Base-by-base conservation (phyloP, 2,888 invertebrate species). In the Tillus elongatus region DNA sequence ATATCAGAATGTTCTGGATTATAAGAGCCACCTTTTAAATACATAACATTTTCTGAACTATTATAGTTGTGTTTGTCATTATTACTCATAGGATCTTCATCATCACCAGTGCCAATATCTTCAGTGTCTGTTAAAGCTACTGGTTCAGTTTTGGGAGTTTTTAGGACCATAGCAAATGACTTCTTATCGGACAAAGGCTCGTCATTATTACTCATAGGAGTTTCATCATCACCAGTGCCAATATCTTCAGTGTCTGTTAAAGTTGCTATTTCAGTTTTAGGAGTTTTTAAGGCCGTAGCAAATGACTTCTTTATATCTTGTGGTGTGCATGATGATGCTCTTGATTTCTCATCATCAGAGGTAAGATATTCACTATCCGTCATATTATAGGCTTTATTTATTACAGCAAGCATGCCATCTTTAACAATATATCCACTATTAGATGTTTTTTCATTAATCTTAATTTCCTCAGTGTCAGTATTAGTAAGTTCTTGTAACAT, bases 1-100 rank as follows among this genome's bases (percentile, higher is more conserved):
- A 69, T 57, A 53, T 76, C 75, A 3, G 75, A 74, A 33, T 65
- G 56, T 14, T 59, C 59, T 36, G 72, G 71, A 15, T 58, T 56
- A 36, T 60, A 64, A 32, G 60, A 58, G 41, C 67, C 61, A 31
- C 69, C 69, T 56, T 73, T 74, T 6, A 73, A 59, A 50, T 73
- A 70, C 50, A 67, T 54, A 37, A 65, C 64, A 50, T 72, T 73
- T 29, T 57, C 56, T 2, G 59, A n/a, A n/a, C n/a, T n/a, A n/a
- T n/a, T n/a, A n/a, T n/a, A n/a, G n/a, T n/a, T n/a, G n/a, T n/a
- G n/a, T n/a, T n/a, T n/a, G n/a, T n/a, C n/a, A n/a, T n/a, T n/a
- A n/a, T n/a, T 55, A 16, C 42, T 45, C 9, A 38, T 35, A 6
- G 38, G 30, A 12, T 57, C 61, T 33, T 70, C 71, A 42, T 72